phyloP scores from a whole-genome alignment of 2,113 vertebrate genomes.

The Ramphastos sulfuratus region DNA sequence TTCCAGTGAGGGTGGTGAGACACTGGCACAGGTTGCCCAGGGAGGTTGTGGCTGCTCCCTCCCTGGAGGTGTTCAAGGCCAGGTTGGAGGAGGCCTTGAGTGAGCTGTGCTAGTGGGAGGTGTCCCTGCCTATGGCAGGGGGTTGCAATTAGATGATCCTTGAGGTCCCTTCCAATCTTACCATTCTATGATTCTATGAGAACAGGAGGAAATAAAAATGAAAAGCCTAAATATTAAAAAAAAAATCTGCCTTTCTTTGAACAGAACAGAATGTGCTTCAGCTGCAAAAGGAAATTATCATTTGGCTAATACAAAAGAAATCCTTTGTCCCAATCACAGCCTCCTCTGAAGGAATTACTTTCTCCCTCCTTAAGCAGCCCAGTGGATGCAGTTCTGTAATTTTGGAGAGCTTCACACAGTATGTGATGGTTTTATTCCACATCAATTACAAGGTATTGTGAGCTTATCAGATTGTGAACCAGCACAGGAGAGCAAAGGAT shows the following conservation, averaged over 20 bases:
- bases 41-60: too few species aligned
- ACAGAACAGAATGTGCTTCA: not conserved
- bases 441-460: not conserved
- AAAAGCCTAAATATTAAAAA: not conserved
- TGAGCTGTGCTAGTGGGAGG: too few species aligned
- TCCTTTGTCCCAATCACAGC: slow-evolving; percentile 21
- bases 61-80: too few species aligned
- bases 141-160: too few species aligned
- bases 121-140: too few species aligned
- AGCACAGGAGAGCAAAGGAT: not conserved
- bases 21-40: too few species aligned
- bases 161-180: too few species aligned
- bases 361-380: not conserved
- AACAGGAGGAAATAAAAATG: not conserved
- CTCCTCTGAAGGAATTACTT: not conserved
- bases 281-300: slow-evolving; percentile 11
- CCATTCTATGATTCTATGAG: too few species aligned
- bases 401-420: not conserved
- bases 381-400: slow-evolving; percentile 4
- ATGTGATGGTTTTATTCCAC: not conserved
- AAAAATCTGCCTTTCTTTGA: not conserved
- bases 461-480: not conserved
- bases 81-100: too few species aligned
- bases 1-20: too few species aligned
- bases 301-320: slow-evolving; percentile 4